Conservation (phyloP, 1,140 invertebrate genomes). For the Heliconius hewitsoni region DNA sequence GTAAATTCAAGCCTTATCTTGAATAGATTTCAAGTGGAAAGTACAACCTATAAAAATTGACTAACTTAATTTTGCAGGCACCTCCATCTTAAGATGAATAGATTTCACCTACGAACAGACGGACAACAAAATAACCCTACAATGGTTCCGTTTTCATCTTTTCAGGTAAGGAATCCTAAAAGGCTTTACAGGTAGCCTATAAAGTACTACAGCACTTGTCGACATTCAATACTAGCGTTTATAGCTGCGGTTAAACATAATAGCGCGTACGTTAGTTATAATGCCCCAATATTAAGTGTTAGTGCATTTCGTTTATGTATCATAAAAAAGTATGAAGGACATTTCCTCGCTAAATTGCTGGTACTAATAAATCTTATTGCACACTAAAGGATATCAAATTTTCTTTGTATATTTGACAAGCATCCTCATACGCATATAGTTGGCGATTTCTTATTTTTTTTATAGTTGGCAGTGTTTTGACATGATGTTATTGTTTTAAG, state of each 20-base stretch:
- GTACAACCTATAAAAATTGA: no score
- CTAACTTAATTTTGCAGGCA: no score
- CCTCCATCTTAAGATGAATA: no score
- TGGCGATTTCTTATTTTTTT: neutral
- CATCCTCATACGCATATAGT: neutral
- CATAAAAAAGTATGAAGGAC: slow-evolving; percentile 21
- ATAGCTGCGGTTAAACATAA: slow-evolving; percentile 31
- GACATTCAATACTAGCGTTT: slow-evolving; percentile 29
- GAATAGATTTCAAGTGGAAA: no score
- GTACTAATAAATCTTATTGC: neutral
- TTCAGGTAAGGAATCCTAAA: neutral
- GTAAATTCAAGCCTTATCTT: no score
- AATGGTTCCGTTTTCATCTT: no score
- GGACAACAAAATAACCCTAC: no score
- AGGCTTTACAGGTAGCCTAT: slow-evolving; percentile 6
- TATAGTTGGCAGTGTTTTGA: no score
- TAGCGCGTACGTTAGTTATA: slow-evolving; percentile 29
- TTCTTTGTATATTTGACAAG: slow-evolving; percentile 2
- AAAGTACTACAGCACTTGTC: slow-evolving; percentile 28
- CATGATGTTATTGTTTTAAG: no score
- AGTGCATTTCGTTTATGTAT: slow-evolving; percentile 38
- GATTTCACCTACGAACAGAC: no score
- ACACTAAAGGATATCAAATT: neutral
- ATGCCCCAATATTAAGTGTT: slow-evolving; percentile 43
- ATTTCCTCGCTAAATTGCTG: neutral